A percentile compares a stretch with the other conserved stretches of the same genome.
These are phyloP conservation scores for Bubo scandiacus DNA, from an alignment of 2,113 vertebrate species.

Conservation along the genomic window DNA sequence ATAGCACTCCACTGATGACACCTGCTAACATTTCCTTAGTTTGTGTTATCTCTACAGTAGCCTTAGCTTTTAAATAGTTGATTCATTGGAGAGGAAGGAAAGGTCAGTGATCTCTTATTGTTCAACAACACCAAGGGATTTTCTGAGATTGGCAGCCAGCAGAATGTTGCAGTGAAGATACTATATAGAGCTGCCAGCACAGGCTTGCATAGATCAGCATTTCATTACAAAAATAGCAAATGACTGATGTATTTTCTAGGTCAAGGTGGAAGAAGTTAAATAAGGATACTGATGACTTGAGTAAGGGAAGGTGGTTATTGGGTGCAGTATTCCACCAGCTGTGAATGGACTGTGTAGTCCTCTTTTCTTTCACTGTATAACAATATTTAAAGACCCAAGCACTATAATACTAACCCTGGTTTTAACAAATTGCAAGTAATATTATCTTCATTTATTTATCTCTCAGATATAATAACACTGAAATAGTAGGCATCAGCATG, in stretches of 20 bases:
- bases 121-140: slow-evolving; percentile 34
- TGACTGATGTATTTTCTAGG: slow-evolving; percentile 32
- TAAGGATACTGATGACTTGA: not conserved
- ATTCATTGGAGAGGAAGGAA: slow-evolving; percentile 30
- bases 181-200: not conserved
- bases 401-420: not conserved
- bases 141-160: slow-evolving; percentile 35
- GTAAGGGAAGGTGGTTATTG: not conserved
- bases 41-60: not conserved
- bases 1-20: not conserved
- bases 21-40: not conserved
- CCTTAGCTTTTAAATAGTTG: not conserved
- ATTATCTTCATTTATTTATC: not conserved
- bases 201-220: slow-evolving; percentile 57
- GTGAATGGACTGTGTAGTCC: not conserved
- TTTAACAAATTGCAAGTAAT: not conserved
- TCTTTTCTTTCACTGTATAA: not conserved
- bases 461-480: not conserved
- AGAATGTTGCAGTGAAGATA: not conserved
- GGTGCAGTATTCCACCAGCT: not conserved
- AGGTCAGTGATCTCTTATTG: slow-evolving; percentile 32
- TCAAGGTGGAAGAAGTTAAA: slow-evolving; percentile 52
- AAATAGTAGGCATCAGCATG: not conserved
- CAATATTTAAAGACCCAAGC: not conserved
- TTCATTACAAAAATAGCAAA: slow-evolving; percentile 54